Conservation (phyloP, 2,113 vertebrate genomes). For the Alexandromys fortis region DNA sequence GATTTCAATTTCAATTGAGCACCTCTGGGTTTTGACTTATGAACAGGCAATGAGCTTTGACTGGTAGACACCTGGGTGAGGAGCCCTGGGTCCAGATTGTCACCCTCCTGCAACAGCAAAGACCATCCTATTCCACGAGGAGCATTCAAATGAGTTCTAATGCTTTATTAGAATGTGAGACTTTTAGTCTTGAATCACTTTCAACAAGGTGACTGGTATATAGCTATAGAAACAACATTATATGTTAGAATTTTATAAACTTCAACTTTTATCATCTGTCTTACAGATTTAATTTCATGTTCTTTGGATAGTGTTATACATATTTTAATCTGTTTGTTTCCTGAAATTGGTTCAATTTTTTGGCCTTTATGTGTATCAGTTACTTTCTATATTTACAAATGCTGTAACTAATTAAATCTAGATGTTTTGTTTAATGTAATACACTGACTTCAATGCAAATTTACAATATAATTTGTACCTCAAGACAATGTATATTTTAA, state of each 20-base stretch:
- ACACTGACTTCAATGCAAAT: constrained; percentile 14
- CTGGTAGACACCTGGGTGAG: constrained; percentile 52
- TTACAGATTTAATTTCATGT: not conserved
- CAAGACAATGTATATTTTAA: not conserved
- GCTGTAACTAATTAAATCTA: not conserved
- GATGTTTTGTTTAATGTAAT: not conserved
- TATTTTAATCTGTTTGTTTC: constrained; percentile 1
- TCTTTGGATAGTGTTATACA: not conserved
- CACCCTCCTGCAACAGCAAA: constrained; percentile 25
- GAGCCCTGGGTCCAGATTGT: not conserved
- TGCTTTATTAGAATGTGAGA: constrained; percentile 60
- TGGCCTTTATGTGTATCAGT: not conserved
- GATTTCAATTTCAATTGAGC: constrained; percentile 36
- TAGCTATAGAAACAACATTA: not conserved
- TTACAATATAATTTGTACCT: not conserved
- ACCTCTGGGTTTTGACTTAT: constrained; percentile 62
- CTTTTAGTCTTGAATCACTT: constrained; percentile 32
- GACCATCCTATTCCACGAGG: not conserved
- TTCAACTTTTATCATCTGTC: constrained; percentile 25
- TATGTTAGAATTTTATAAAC: not conserved
- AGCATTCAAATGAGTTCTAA: not conserved
- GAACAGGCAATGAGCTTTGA: constrained; percentile 66
- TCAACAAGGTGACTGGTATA: constrained; percentile 24
- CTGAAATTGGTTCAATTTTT: not conserved
- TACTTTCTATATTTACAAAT: not conserved